Conservation (phyloP, 1,140 invertebrate genomes). For the Euura lappo region DNA sequence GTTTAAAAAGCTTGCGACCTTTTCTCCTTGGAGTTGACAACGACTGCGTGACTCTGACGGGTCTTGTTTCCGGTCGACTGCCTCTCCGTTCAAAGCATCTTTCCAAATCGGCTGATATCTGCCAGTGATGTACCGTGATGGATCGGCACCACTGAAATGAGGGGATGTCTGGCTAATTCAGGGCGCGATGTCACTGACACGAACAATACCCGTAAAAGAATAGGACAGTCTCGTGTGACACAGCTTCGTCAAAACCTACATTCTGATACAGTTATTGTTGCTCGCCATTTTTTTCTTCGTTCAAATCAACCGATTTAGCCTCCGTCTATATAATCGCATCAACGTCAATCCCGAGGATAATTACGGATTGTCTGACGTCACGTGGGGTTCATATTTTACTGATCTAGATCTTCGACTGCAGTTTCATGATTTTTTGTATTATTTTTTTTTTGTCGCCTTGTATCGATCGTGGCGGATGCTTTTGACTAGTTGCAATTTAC, state of each 20-base stretch:
- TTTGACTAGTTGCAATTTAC: background rate
- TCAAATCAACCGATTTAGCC: too few species aligned
- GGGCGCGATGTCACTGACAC: slow-evolving; percentile 2
- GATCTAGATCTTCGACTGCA: too few species aligned
- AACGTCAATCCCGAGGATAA: too few species aligned
- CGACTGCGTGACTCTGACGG: slow-evolving; percentile 4
- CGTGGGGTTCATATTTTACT: too few species aligned
- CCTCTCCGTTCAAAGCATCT: background rate
- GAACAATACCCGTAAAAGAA: background rate
- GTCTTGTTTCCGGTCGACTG: background rate
- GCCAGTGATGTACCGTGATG: slow-evolving; percentile 45
- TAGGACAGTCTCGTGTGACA: background rate
- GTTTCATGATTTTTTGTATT: background rate
- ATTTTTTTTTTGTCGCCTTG: background rate
- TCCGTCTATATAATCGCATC: too few species aligned
- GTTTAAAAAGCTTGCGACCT: too few species aligned
- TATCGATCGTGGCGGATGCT: too few species aligned
- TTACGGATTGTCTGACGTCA: too few species aligned
- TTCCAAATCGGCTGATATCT: slow-evolving; percentile 29
- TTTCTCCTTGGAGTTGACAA: slow-evolving; percentile 13
- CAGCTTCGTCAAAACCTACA: background rate
- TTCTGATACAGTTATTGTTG: too few species aligned
- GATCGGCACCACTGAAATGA: slow-evolving; percentile 38
- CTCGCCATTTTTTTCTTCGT: too few species aligned
- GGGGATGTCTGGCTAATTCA: slow-evolving; percentile 11